Evolutionary conservation across 2,797 vertebrate genomes (phyloP).

Genomic region (Lates japonicus): DNA sequence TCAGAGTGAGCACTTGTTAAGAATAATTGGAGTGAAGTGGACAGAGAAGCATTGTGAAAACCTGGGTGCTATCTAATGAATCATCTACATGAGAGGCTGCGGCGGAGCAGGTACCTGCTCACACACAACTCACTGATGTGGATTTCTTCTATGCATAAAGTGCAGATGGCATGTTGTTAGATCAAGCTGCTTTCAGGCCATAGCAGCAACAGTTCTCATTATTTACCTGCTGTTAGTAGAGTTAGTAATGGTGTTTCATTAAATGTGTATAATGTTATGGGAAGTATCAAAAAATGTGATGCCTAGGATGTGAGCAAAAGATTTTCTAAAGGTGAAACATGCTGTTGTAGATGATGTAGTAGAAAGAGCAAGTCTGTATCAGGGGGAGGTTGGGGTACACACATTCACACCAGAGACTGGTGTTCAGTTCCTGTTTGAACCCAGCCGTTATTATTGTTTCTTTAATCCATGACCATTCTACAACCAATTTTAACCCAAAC

Average conservation of each 20-base stretch:
- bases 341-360: background rate
- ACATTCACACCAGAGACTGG: too few species aligned
- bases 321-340: conserved; percentile 5
- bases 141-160: background rate
- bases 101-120: conserved; percentile 22
- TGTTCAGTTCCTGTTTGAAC: too few species aligned
- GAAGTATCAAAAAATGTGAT: background rate
- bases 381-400: too few species aligned
- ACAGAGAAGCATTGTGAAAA: conserved; percentile 57
- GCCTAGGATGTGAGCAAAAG: background rate
- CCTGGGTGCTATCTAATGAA: conserved; percentile 54
- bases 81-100: conserved; percentile 51
- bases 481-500: too few species aligned
- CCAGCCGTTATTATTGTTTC: too few species aligned
- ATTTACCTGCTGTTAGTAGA: background rate
- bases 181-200: background rate
- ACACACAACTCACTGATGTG: background rate
- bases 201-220: background rate
- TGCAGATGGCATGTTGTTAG: conserved; percentile 1
- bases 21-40: conserved; percentile 69
- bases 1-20: conserved; percentile 62
- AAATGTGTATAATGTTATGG: background rate
- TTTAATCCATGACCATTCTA: too few species aligned
- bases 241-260: conserved; percentile 10
- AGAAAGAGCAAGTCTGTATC: too few species aligned